Evolutionary conservation across 2,888 invertebrate species (phyloP).

Genomic region (Ormyrus thymus): DNA sequence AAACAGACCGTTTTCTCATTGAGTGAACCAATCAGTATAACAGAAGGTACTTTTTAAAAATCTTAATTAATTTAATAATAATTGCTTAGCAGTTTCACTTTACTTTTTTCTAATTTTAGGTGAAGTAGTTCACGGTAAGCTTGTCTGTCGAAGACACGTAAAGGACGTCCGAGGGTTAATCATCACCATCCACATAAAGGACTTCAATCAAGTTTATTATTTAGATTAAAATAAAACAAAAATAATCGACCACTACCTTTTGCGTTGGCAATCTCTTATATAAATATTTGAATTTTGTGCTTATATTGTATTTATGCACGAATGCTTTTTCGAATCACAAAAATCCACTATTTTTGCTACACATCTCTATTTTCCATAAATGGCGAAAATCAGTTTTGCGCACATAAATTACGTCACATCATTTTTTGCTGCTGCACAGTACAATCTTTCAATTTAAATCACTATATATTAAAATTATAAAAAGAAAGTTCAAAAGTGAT

Average conservation of each 20-base stretch:
- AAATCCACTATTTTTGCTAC: conserved; percentile 43
- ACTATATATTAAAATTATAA: conserved; percentile 10
- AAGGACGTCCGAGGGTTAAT: conserved; percentile 86
- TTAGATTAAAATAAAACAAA: conserved; percentile 67
- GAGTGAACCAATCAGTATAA: conserved; percentile 83
- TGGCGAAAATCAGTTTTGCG: conserved; percentile 30
- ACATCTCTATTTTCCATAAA: conserved; percentile 25
- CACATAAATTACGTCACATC: conserved; percentile 23
- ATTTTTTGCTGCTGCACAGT: conserved; percentile 38
- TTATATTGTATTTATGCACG: not conserved
- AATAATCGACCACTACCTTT: conserved; percentile 25
- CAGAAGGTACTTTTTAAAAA: conserved; percentile 76
- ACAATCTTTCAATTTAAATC: conserved; percentile 37
- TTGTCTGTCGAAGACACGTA: conserved; percentile 84
- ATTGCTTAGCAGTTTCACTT: not conserved
- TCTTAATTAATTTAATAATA: conserved; percentile 20
- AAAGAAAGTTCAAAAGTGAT: conserved; percentile 21
- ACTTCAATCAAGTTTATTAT: conserved; percentile 69
- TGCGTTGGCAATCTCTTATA: conserved; percentile 17
- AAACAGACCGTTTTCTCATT: conserved; percentile 94
- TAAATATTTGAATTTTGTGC: conserved; percentile 15
- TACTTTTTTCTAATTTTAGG: conserved; percentile 74
- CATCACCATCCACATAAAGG: conserved; percentile 80
- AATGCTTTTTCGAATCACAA: conserved; percentile 29
- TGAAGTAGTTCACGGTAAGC: conserved; percentile 79